Conservation (phyloP, 2,113 vertebrate species). For the Anarhynchus alexandrinus region DNA sequence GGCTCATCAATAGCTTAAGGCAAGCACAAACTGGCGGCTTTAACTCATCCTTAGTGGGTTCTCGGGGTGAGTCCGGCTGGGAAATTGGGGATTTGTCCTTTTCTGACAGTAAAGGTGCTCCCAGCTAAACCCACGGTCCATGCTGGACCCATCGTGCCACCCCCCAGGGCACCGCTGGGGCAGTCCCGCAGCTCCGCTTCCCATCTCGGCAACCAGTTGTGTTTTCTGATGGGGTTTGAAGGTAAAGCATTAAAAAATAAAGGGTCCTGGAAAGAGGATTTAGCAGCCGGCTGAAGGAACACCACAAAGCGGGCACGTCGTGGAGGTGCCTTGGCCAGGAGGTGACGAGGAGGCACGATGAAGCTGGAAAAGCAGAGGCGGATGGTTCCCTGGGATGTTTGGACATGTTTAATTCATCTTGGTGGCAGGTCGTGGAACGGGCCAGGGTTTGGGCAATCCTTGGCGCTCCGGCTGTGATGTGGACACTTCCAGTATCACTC, state of each 20-base stretch:
- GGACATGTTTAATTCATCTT: not conserved
- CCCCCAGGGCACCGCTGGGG: no score
- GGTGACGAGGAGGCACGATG: not conserved
- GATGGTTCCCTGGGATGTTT: not conserved
- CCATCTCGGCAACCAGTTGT: accelerated
- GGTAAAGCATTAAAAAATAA: not conserved
- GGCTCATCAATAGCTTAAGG: not conserved
- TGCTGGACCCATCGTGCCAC: not conserved
- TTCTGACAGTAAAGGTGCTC: not conserved
- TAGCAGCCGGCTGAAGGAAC: not conserved
- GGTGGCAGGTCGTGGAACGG: accelerated
- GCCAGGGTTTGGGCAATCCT: not conserved
- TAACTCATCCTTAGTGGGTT: not conserved
- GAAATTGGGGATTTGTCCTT: not conserved
- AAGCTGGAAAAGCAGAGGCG: not conserved
- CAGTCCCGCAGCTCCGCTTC: not conserved
- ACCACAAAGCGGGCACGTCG: accelerated
- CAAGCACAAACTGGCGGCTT: not conserved
- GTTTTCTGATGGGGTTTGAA: not conserved
- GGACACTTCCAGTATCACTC: not conserved
- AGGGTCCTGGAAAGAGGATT: not conserved
- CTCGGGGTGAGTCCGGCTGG: not conserved
- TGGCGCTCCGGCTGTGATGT: not conserved
- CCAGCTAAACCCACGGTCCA: not conserved
- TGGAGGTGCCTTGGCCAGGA: not conserved